Base-by-base conservation (phyloP, 2,797 vertebrate species). In the Neosalanx taihuensis region DNA sequence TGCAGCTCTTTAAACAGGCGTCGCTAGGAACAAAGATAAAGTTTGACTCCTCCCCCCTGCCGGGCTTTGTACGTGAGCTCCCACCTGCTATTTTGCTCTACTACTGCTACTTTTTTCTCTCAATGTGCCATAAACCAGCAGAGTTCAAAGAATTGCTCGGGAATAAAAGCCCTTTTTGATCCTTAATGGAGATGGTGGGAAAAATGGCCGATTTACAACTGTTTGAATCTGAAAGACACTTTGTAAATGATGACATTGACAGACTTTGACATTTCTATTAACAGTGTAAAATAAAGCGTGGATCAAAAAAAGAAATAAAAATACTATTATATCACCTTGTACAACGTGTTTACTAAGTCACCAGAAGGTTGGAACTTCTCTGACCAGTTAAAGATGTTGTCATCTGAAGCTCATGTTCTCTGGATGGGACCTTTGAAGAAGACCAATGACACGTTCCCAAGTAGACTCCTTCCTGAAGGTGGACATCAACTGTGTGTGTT, bases 101-200 rank as follows among this genome's bases (percentile, higher is more conserved):
- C 41, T 46, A 46, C 41, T 46, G 10, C 3, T 9, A 12, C 9
- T 3, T 29, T 57, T 37, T 4, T 18, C 61, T 62, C 78, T 69
- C 67, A 56, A 78, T 71, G 69, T 84, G 67, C 72, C 76, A 77
- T 73, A 80, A 63, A 30, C 67, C 73, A 63, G 74, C 10, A 41
- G 20, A 23, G 2, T 56, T 53, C 41, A 73, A 31, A 68, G 33
- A 49, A 71, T 20, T 58, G 46, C 41, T 41, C 13, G 41, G 13
- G 10, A n/a, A 5, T 58, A 49, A 71, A 41, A 10, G 15, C 61
- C 51, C 51, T 56, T 58, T 64, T 9, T 18, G 30, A 31, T 61
- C 53, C 49, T 68, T 64, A 41, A 66, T 9, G 53, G 64, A 12
- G 3, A 29, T 59, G 59, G 23, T 13, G 7, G 26, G 13, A 56